Conservation (phyloP, 1,140 invertebrate genomes). For the Hestina assimilis region DNA sequence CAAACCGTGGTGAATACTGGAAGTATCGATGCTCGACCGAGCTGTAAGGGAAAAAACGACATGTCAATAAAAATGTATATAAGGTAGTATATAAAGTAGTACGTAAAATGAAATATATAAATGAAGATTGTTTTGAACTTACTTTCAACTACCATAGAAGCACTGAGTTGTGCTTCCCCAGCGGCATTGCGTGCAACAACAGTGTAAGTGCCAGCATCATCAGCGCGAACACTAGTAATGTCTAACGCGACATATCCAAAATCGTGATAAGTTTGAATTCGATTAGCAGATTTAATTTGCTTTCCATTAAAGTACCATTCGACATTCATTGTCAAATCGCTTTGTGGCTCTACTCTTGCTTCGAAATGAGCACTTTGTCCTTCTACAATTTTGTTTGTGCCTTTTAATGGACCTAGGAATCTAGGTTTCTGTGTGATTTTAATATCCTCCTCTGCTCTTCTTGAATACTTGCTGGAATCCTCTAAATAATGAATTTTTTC, state of each 20-base stretch:
- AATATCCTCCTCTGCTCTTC: constrained; percentile 85
- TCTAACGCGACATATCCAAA: constrained; percentile 97
- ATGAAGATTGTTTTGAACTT: constrained; percentile 67
- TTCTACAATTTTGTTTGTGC: constrained; percentile 96
- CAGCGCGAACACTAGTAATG: constrained; percentile 90
- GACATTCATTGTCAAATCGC: constrained; percentile 90
- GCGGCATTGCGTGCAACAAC: constrained; percentile 92
- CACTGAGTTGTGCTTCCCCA: constrained; percentile 89
- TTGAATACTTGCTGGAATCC: constrained; percentile 86
- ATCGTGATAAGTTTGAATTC: constrained; percentile 95
- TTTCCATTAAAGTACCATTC: constrained; percentile 96
- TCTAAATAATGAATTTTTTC: constrained; percentile 95
- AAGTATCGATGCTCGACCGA: constrained; percentile 91
- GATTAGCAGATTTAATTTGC: constrained; percentile 88
- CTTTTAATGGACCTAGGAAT: constrained; percentile 92
- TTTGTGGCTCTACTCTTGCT: constrained; percentile 95
- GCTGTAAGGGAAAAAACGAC: constrained; percentile 79
- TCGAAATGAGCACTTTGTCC: constrained; percentile 98
- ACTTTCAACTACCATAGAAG: constrained; percentile 93
- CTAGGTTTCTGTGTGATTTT: constrained; percentile 87
- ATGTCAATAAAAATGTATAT: neutral
- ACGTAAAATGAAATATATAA: neutral
- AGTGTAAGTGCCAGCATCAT: constrained; percentile 92
- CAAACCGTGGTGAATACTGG: constrained; percentile 90
- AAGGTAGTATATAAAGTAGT: neutral